These are phyloP conservation scores for Pterophyllum scalare DNA, from an alignment of 2,113 vertebrate species.

Conservation along the genomic window DNA sequence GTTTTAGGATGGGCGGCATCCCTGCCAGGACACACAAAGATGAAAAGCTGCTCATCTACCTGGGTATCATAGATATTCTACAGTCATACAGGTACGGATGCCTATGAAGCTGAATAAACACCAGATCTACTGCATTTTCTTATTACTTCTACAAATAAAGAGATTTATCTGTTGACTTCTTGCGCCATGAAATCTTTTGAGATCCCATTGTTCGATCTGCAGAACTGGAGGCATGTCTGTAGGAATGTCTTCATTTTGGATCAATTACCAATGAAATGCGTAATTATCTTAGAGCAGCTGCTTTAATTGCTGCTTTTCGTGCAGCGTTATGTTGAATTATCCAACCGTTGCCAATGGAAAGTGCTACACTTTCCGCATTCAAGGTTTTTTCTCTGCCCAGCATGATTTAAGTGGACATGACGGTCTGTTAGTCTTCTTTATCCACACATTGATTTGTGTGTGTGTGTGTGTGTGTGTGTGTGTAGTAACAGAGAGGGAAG, in stretches of 20 bases:
- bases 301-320: neutral
- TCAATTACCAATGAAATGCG: neutral
- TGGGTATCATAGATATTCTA: slow-evolving; percentile 98
- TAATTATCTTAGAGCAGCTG: neutral
- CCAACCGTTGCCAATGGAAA: neutral
- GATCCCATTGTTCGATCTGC: neutral
- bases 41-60: slow-evolving; percentile 94
- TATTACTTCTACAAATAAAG: neutral
- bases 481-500: slow-evolving; percentile 1
- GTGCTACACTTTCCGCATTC: neutral
- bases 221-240: neutral
- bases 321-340: slow-evolving; percentile 12
- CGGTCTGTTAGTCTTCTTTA: slow-evolving; percentile 23
- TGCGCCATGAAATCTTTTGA: neutral
- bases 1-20: slow-evolving; percentile 95
- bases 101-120: neutral
- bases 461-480: too few relatives aligned
- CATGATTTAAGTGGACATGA: slow-evolving; percentile 12
- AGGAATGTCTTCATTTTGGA: neutral
- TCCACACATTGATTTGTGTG: slow-evolving; percentile 38
- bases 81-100: slow-evolving; percentile 92
- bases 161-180: neutral
- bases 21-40: slow-evolving; percentile 95
- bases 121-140: neutral
- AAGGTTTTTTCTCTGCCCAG: neutral